A percentile compares a stretch with the other conserved stretches of the same genome.
phyloP scores from a whole-genome alignment of 2,888 invertebrate species.

The Romanomermis culicivorax region DNA sequence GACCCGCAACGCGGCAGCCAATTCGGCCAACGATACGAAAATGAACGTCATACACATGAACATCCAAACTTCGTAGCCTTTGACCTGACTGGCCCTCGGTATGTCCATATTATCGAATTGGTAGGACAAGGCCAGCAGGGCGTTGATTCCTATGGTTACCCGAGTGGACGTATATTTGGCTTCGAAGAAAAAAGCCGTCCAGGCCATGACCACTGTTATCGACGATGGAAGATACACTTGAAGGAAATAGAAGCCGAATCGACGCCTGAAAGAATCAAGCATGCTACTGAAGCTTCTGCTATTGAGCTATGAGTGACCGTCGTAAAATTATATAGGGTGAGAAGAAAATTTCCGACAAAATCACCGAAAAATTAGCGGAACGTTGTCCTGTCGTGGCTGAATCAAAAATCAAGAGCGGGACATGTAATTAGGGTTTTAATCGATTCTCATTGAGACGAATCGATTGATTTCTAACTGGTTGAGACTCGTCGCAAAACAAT shows the following conservation, averaged over 20 bases:
- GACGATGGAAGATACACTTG: constrained; percentile 5
- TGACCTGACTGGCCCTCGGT: constrained; percentile 3
- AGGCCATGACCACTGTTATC: constrained; percentile 2
- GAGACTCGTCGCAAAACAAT: too few species aligned
- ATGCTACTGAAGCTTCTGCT: too few species aligned
- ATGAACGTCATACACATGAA: constrained; percentile 4
- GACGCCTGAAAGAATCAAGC: neutral
- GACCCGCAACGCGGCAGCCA: neutral
- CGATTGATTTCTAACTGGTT: too few species aligned
- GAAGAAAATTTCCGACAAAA: too few species aligned
- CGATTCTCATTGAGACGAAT: too few species aligned
- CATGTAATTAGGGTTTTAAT: too few species aligned
- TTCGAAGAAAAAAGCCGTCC: constrained; percentile 6
- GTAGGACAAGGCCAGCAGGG: constrained; percentile 6
- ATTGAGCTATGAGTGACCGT: too few species aligned
- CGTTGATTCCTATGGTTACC: constrained; percentile 3
- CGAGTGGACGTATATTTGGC: constrained; percentile 2
- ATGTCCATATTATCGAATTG: constrained; percentile 4
- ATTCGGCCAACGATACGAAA: neutral
- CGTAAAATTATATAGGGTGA: too few species aligned
- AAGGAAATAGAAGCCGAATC: neutral
- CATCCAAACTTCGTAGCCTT: constrained; percentile 7
- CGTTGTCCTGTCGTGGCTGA: too few species aligned
- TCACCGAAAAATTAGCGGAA: too few species aligned
- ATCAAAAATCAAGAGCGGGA: too few species aligned